These are phyloP conservation scores for Syngnathus typhle DNA, from an alignment of 2,113 vertebrate species.

Conservation along the genomic window DNA sequence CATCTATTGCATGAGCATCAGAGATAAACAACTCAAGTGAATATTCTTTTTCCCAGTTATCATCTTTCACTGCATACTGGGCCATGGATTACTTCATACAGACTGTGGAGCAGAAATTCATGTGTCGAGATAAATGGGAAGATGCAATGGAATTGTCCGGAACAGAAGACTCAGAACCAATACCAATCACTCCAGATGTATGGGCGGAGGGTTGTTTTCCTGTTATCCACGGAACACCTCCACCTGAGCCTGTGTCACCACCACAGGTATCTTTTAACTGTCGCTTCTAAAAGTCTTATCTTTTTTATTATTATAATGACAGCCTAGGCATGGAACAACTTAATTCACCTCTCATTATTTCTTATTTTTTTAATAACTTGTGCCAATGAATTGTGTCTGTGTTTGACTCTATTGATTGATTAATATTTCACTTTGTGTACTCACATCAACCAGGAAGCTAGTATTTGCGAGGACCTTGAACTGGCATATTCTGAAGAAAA, in stretches of 20 bases:
- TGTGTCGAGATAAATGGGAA: conserved; percentile 71
- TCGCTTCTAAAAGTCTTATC: conserved; percentile 1
- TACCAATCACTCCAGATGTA: conserved; percentile 46
- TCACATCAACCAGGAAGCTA: conserved; percentile 24
- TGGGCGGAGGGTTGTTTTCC: conserved; percentile 72
- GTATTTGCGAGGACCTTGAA: neutral
- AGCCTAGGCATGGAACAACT: neutral
- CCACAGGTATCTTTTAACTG: conserved; percentile 25
- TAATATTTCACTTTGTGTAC: neutral
- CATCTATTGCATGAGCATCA: neutral
- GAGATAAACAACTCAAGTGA: neutral
- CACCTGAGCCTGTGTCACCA: neutral
- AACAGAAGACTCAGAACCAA: conserved; percentile 73
- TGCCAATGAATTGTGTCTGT: neutral
- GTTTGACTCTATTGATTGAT: neutral
- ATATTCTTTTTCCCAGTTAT: conserved; percentile 54
- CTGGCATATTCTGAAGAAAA: conserved; percentile 9
- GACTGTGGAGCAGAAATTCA: conserved; percentile 63
- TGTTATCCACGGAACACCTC: neutral
- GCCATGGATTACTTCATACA: conserved; percentile 66
- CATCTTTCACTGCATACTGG: conserved; percentile 66
- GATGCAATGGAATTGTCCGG: conserved; percentile 11
- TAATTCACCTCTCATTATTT: neutral
- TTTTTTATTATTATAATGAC: neutral
- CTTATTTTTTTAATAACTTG: too few species aligned